These are phyloP conservation scores for Trichomalopsis sarcophagae DNA, from an alignment of 1,140 invertebrate species.

Conservation along the genomic window DNA sequence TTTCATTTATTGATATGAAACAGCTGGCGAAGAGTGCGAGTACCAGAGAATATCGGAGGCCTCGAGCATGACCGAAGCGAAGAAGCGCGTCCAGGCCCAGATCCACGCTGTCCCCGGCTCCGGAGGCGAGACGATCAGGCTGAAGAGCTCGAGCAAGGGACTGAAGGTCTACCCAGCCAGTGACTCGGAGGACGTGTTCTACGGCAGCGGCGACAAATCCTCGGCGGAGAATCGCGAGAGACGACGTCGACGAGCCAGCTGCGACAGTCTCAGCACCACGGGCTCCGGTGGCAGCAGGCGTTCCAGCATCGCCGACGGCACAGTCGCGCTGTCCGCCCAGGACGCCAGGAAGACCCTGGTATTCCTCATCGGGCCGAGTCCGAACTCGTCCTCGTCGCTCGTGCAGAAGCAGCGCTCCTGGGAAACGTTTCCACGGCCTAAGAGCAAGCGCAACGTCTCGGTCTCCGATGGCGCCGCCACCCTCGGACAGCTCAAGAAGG, in stretches of 20 bases:
- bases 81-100: slow-evolving; percentile 76
- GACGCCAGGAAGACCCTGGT: slow-evolving; percentile 74
- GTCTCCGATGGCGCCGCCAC: slow-evolving; percentile 47
- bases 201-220: slow-evolving; percentile 59
- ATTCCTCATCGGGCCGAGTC: slow-evolving; percentile 70
- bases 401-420: slow-evolving; percentile 80
- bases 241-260: slow-evolving; percentile 68
- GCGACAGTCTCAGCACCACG: slow-evolving; percentile 71
- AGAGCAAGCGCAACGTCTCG: slow-evolving; percentile 65
- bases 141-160: slow-evolving; percentile 60
- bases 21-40: slow-evolving; percentile 74
- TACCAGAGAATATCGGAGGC: slow-evolving; percentile 80
- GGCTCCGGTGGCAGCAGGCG: slow-evolving; percentile 72
- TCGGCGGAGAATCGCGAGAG: slow-evolving; percentile 23
- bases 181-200: slow-evolving; percentile 79
- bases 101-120: slow-evolving; percentile 65
- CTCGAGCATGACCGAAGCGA: slow-evolving; percentile 69
- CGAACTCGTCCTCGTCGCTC: slow-evolving; percentile 68
- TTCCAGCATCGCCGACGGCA: slow-evolving; percentile 71
- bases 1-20: slow-evolving; percentile 7
- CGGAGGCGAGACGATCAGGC: slow-evolving; percentile 39
- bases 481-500: slow-evolving; percentile 76
- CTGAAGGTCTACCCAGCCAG: slow-evolving; percentile 77
- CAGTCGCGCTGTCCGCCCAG: slow-evolving; percentile 69
- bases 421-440: slow-evolving; percentile 80